Evolutionary conservation across 2,113 vertebrate species (phyloP).

Genomic region (Lates calcarifer): DNA sequence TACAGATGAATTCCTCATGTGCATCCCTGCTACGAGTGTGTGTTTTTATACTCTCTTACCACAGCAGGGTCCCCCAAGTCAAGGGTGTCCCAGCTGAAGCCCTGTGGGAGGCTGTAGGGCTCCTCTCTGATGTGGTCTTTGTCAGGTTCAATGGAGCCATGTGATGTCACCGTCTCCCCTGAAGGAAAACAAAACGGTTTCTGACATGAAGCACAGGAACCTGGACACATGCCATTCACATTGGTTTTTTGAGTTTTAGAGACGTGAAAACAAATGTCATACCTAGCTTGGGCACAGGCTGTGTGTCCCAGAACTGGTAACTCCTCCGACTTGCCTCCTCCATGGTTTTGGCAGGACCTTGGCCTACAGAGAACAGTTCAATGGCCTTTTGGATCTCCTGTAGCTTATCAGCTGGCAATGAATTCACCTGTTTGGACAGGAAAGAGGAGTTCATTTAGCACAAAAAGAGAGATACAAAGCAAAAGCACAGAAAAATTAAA

Average conservation of each 20-base stretch:
- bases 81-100: slow-evolving; percentile 97
- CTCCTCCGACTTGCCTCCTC: slow-evolving; percentile 97
- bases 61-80: slow-evolving; percentile 93
- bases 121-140: slow-evolving; percentile 96
- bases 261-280: slow-evolving; percentile 28
- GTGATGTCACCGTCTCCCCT: slow-evolving; percentile 97
- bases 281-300: slow-evolving; percentile 98
- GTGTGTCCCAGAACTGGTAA: slow-evolving; percentile 99
- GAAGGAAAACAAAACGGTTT: slow-evolving; percentile 28
- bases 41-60: slow-evolving; percentile 83
- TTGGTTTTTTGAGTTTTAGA: not conserved
- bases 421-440: slow-evolving; percentile 88
- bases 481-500: not conserved
- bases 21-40: not conserved
- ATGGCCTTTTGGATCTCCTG: slow-evolving; percentile 99
- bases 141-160: slow-evolving; percentile 95
- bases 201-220: not conserved
- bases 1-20: not conserved
- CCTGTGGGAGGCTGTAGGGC: slow-evolving; percentile 95
- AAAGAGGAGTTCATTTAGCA: not conserved
- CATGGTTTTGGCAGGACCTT: slow-evolving; percentile 98
- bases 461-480: not conserved
- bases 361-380: slow-evolving; percentile 96
- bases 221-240: too few relatives aligned
- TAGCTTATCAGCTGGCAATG: slow-evolving; percentile 96